phyloP scores from a whole-genome alignment of 2,888 invertebrate species.

The Siphonodentalium dalli region DNA sequence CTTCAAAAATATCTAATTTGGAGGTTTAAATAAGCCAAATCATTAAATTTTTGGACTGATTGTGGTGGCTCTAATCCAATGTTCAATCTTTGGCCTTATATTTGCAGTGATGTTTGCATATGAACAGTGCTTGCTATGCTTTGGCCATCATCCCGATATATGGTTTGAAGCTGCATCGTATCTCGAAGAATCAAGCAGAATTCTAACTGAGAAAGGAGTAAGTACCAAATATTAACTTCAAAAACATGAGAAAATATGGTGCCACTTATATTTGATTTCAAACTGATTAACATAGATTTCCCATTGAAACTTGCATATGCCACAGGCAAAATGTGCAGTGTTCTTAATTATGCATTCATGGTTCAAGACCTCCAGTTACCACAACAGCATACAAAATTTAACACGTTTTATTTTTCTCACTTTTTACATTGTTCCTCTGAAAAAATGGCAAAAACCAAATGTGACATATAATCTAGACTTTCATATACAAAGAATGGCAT shows the following conservation, averaged over 20 bases:
- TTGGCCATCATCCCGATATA: slow-evolving; percentile 97
- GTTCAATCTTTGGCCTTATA: slow-evolving; percentile 10
- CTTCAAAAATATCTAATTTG: no score
- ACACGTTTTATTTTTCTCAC: no score
- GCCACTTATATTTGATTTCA: not conserved
- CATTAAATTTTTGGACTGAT: no score
- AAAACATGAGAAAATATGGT: no score
- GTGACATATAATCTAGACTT: not conserved
- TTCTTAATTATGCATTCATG: no score
- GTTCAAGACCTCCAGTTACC: no score
- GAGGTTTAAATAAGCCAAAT: no score
- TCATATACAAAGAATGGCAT: not conserved
- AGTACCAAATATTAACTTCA: slow-evolving; percentile 16
- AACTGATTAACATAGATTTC: not conserved
- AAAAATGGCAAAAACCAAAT: no score
- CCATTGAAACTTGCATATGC: not conserved
- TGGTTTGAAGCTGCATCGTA: slow-evolving; percentile 97
- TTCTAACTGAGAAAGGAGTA: slow-evolving; percentile 88
- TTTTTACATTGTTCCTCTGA: no score
- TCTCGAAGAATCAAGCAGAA: slow-evolving; percentile 91
- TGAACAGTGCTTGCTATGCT: slow-evolving; percentile 93
- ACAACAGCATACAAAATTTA: no score
- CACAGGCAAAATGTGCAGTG: not conserved
- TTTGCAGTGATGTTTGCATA: slow-evolving; percentile 92
- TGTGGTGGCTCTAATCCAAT: not conserved